phyloP scores from a whole-genome alignment of 1,140 invertebrate species.

The Littorina saxatilis region DNA sequence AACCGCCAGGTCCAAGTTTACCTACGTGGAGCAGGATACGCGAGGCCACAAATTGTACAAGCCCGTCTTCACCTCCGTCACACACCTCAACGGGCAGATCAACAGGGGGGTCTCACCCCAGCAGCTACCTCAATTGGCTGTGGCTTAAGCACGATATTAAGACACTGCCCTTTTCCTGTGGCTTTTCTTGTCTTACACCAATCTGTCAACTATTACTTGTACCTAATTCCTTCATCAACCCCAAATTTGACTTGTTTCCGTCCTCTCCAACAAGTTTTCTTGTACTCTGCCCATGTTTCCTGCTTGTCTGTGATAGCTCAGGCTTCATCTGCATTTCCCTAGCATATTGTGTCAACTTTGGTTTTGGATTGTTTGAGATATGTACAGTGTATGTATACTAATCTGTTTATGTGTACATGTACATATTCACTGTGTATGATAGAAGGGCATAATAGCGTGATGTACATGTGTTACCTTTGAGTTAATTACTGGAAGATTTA shows the following conservation, averaged over 20 bases:
- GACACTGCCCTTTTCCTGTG: not conserved
- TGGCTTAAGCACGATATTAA: not conserved
- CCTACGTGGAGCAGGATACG: constrained; percentile 56
- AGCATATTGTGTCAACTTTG: no score
- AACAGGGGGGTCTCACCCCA: not conserved
- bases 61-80: constrained; percentile 48
- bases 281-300: not conserved
- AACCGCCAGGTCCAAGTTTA: constrained; percentile 48
- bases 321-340: not conserved
- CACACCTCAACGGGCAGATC: not conserved
- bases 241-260: not conserved
- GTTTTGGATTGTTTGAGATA: no score
- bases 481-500: no score
- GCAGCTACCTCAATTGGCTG: constrained; percentile 3
- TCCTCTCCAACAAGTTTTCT: not conserved
- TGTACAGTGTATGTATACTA: no score
- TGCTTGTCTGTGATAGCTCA: not conserved
- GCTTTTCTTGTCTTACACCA: not conserved
- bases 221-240: not conserved
- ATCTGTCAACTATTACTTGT: not conserved
- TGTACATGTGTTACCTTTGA: no score
- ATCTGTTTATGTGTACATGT: no score
- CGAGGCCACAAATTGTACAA: constrained; percentile 69
- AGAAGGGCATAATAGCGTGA: no score
- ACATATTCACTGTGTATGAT: no score